phyloP scores from a whole-genome alignment of 2,888 invertebrate species.

The Ditylenchus weischeri region DNA sequence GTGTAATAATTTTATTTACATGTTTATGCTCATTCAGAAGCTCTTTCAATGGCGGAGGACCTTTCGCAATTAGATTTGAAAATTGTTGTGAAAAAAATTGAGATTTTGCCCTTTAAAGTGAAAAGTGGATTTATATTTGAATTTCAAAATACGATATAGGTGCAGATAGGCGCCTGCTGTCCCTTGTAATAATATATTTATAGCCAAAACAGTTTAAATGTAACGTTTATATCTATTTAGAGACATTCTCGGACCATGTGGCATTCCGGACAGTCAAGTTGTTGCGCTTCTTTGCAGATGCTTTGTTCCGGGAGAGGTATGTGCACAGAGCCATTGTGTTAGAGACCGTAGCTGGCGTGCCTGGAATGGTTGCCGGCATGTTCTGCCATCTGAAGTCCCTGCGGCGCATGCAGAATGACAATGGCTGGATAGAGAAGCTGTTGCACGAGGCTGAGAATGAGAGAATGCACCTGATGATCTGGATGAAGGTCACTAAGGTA shows the following conservation, averaged over 20 bases:
- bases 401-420: constrained; percentile 31
- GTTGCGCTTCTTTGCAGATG: constrained; percentile 25
- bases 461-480: constrained; percentile 30
- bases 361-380: constrained; percentile 32
- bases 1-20: too few relatives aligned
- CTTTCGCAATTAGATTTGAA: too few relatives aligned
- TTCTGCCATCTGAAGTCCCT: constrained; percentile 24
- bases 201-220: too few relatives aligned
- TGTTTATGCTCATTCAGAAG: too few relatives aligned
- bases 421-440: constrained; percentile 30
- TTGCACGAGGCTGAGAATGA: constrained; percentile 28
- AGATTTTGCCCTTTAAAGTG: too few relatives aligned
- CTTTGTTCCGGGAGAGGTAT: constrained; percentile 27
- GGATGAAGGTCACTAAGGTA: constrained; percentile 25
- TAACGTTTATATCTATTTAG: constrained; percentile 12
- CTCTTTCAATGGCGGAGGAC: too few relatives aligned
- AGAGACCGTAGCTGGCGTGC: constrained; percentile 29
- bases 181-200: too few relatives aligned
- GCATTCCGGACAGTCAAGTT: constrained; percentile 22
- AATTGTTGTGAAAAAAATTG: too few relatives aligned
- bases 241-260: constrained; percentile 20
- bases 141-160: too few relatives aligned
- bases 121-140: too few relatives aligned
- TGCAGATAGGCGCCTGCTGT: too few relatives aligned
- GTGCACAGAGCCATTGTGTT: constrained; percentile 27